These are phyloP conservation scores for Ischnus inquisitorius DNA, from an alignment of 2,888 invertebrate genomes.

Conservation along the genomic window DNA sequence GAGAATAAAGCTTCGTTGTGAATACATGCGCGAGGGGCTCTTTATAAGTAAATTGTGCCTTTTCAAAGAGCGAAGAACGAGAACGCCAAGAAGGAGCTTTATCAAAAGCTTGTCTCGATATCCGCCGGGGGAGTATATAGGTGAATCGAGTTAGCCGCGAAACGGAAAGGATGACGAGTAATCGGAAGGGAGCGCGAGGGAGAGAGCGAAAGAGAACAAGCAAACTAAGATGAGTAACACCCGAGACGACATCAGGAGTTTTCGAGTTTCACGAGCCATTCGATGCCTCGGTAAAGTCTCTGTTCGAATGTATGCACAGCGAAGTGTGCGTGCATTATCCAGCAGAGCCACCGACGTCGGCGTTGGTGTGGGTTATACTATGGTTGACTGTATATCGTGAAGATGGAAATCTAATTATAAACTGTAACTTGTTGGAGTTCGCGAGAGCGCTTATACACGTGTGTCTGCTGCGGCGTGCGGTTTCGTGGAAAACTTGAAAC, in stretches of 20 bases:
- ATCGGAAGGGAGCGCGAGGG: constrained; percentile 64
- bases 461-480: constrained; percentile 2
- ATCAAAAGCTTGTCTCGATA: not conserved
- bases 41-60: not conserved
- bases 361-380: not conserved
- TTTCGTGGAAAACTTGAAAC: constrained; percentile 35
- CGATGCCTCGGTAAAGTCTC: constrained; percentile 10
- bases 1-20: not conserved
- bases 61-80: not conserved
- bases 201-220: constrained; percentile 50
- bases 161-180: constrained; percentile 8
- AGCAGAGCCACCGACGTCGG: not conserved
- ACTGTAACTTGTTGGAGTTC: constrained; percentile 54
- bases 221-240: not conserved
- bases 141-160: not conserved
- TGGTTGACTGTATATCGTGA: constrained; percentile 6
- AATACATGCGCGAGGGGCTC: not conserved
- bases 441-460: constrained; percentile 32
- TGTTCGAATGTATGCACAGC: not conserved
- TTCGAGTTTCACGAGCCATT: not conserved
- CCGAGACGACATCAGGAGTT: constrained; percentile 6
- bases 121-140: not conserved
- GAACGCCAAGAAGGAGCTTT: not conserved
- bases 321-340: not conserved
- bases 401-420: constrained; percentile 60